A percentile compares a stretch with the other conserved stretches of the same genome.
Evolutionary conservation across 2,797 vertebrate genomes (phyloP).

Genomic region (Microctenopoma steveboyesi): DNA sequence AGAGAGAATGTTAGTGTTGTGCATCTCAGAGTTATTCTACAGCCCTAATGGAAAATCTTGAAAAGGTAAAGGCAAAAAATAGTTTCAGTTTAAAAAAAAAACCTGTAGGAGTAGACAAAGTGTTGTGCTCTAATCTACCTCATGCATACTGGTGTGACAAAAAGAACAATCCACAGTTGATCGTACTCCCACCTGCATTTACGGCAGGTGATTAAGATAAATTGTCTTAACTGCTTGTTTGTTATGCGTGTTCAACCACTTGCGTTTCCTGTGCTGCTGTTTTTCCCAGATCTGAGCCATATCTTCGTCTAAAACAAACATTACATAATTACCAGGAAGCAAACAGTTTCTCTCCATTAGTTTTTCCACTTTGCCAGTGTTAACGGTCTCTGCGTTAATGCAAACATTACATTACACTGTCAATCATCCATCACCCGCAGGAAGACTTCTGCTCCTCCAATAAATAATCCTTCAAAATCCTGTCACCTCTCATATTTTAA

Average conservation of each 20-base stretch:
- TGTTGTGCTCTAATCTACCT: too few species aligned
- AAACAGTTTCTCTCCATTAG: constrained; percentile 1
- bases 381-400: constrained; percentile 15
- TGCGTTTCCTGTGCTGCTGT: not conserved
- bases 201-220: not conserved
- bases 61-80: too few species aligned
- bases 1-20: too few species aligned
- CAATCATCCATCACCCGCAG: constrained; percentile 27
- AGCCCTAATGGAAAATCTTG: too few species aligned
- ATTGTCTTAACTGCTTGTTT: not conserved
- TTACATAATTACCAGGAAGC: constrained; percentile 1
- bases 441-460: not conserved
- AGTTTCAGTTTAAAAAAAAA: too few species aligned
- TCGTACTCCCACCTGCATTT: too few species aligned
- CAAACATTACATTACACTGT: constrained; percentile 23
- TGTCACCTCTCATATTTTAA: constrained; percentile 35
- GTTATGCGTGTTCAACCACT: not conserved
- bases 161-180: too few species aligned
- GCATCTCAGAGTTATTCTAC: not conserved
- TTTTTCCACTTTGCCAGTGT: not conserved
- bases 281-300: not conserved
- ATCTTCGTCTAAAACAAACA: not conserved
- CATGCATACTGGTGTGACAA: too few species aligned
- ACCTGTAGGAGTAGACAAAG: too few species aligned
- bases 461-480: constrained; percentile 38